Percentiles rank a stretch among this genome's conserved stretches.
phyloP scores from a whole-genome alignment of 2,797 vertebrate genomes.

The Hoplostethus atlanticus region DNA sequence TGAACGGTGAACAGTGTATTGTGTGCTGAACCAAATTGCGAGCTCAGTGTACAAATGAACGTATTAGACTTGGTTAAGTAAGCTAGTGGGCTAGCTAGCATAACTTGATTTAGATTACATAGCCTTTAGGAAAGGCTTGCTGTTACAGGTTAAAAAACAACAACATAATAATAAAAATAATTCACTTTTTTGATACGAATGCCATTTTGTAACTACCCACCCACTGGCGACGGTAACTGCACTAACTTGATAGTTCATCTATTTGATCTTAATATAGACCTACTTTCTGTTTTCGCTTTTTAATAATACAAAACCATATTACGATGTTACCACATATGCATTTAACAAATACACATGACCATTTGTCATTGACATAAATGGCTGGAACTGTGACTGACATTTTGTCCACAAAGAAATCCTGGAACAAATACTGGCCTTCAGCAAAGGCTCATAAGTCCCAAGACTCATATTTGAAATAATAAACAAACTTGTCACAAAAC shows the following conservation, averaged over 20 bases:
- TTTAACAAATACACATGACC: background rate
- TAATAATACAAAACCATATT: background rate
- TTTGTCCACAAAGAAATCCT: slow-evolving; percentile 6
- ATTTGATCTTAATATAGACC: background rate
- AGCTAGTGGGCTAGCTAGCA: background rate
- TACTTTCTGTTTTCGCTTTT: background rate
- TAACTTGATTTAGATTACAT: background rate
- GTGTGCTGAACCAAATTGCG: too few relatives aligned
- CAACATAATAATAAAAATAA: too few relatives aligned
- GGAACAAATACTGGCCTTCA: background rate
- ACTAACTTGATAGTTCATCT: background rate
- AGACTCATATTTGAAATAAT: background rate
- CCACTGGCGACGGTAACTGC: background rate
- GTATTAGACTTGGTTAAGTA: background rate
- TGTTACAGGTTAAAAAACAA: background rate
- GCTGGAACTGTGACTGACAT: background rate
- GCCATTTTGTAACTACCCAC: background rate
- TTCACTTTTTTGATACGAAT: background rate
- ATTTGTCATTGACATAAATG: background rate
- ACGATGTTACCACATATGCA: background rate
- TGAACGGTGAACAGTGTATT: too few relatives aligned
- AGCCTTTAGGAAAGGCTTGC: background rate
- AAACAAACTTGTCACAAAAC: background rate
- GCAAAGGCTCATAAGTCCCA: background rate
- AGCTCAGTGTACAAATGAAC: background rate